phyloP scores from a whole-genome alignment of 2,113 vertebrate genomes.

The Burhinus oedicnemus region DNA sequence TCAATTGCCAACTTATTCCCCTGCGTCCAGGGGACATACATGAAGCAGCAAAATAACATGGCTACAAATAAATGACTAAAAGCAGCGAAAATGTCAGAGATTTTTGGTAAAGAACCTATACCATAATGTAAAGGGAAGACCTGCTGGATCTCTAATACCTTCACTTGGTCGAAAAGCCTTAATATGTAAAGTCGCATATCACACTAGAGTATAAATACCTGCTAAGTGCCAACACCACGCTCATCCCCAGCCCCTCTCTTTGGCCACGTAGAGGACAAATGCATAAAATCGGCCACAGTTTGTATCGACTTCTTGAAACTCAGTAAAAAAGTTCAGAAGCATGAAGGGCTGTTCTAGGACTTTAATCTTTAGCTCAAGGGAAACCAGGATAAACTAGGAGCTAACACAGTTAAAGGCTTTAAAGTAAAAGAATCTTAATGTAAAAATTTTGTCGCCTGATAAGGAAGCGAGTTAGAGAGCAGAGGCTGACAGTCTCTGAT shows the following conservation, averaged over 20 bases:
- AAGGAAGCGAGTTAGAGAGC: slow-evolving; percentile 27
- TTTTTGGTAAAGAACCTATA: neutral
- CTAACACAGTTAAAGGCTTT: slow-evolving; percentile 18
- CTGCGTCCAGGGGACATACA: neutral
- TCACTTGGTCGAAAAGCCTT: neutral
- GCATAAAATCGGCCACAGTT: neutral
- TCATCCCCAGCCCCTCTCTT: neutral
- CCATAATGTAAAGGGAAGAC: neutral
- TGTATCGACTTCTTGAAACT: neutral
- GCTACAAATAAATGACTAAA: neutral
- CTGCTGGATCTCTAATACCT: neutral
- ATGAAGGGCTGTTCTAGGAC: neutral
- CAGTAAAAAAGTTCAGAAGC: neutral
- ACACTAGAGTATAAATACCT: neutral
- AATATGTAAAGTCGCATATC: neutral
- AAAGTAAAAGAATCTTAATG: slow-evolving; percentile 12
- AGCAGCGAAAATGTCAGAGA: neutral
- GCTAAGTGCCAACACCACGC: neutral
- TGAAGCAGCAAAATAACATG: neutral
- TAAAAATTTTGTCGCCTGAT: slow-evolving; percentile 41
- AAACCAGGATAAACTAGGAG: slow-evolving; percentile 31
- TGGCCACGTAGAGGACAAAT: neutral
- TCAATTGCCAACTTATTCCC: neutral
- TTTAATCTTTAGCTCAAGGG: slow-evolving; percentile 27
- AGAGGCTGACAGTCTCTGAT: slow-evolving; percentile 29